Evolutionary conservation across 2,113 vertebrate species (phyloP).

Genomic region (Percopsis transmontana): DNA sequence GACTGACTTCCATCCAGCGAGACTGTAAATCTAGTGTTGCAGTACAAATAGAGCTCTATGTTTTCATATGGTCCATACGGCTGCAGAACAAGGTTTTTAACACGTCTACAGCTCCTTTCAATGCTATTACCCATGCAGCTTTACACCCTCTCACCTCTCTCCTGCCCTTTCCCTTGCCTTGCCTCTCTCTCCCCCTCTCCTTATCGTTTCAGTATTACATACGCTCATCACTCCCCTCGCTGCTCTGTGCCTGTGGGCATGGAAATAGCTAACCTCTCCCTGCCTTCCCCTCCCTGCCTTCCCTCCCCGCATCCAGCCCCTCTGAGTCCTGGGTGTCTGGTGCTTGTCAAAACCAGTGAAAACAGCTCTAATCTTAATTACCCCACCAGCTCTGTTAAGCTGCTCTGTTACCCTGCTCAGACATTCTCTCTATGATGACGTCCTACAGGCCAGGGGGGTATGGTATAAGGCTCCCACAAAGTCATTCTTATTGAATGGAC

Average conservation of each 20-base stretch:
- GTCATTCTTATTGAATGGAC: neutral
- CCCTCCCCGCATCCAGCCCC: neutral
- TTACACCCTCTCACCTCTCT: constrained; percentile 22
- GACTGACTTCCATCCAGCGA: constrained; percentile 45
- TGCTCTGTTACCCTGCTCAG: constrained; percentile 21
- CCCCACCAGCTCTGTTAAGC: constrained; percentile 42
- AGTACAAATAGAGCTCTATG: constrained; percentile 41
- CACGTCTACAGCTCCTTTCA: constrained; percentile 9
- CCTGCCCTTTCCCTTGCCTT: constrained; percentile 15
- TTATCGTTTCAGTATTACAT: constrained; percentile 28
- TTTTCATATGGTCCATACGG: constrained; percentile 44
- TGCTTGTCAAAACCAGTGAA: constrained; percentile 52
- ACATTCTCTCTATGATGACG: constrained; percentile 36
- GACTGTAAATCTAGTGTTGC: constrained; percentile 57
- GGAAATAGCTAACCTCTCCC: constrained; percentile 4
- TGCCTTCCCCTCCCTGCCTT: neutral
- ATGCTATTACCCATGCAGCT: constrained; percentile 15
- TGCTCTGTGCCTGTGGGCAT: constrained; percentile 14
- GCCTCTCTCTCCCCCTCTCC: constrained; percentile 12
- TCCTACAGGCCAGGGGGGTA: neutral
- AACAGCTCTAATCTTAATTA: constrained; percentile 52
- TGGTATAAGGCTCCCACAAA: constrained; percentile 6
- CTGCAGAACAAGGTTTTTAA: constrained; percentile 1
- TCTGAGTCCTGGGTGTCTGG: constrained; percentile 44
- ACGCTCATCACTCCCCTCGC: neutral